Conservation (phyloP, 2,113 vertebrate species). For the Pelodiscus sinensis region DNA sequence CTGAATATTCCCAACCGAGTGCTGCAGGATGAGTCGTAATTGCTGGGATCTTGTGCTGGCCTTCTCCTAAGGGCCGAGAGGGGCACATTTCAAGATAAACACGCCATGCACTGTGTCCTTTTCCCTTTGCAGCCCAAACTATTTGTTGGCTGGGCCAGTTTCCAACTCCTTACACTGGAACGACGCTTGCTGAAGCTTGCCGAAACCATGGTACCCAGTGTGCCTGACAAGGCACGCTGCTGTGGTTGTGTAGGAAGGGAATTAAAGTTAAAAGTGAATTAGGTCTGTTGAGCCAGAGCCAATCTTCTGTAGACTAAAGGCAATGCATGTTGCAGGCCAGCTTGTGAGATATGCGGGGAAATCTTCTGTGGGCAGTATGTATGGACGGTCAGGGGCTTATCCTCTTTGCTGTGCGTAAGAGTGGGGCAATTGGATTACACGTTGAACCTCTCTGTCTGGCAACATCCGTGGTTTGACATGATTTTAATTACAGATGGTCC, state of each 20-base stretch:
- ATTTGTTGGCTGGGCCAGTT: background rate
- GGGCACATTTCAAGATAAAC: background rate
- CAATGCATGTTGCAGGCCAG: background rate
- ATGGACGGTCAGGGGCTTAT: background rate
- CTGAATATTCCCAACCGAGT: background rate
- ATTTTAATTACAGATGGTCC: too few relatives aligned
- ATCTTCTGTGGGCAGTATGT: background rate
- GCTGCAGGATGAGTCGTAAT: rapidly evolving
- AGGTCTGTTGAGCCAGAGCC: background rate
- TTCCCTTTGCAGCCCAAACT: background rate
- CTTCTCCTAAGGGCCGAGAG: background rate
- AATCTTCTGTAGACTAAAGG: background rate
- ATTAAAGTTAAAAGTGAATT: background rate
- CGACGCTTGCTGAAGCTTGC: background rate
- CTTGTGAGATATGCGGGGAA: background rate
- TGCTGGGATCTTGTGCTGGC: background rate
- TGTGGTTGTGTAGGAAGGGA: background rate
- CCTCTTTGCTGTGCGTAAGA: background rate
- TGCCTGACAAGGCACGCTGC: background rate
- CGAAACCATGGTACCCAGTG: background rate
- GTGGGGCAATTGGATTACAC: background rate
- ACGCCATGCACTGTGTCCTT: rapidly evolving
- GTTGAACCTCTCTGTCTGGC: too few relatives aligned
- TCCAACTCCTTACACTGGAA: background rate
- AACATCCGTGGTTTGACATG: too few relatives aligned